A percentile compares a stretch with the other conserved stretches of the same genome.
These are phyloP conservation scores for Poeciliopsis prolifica DNA, from an alignment of 2,113 vertebrate species.

Conservation along the genomic window DNA sequence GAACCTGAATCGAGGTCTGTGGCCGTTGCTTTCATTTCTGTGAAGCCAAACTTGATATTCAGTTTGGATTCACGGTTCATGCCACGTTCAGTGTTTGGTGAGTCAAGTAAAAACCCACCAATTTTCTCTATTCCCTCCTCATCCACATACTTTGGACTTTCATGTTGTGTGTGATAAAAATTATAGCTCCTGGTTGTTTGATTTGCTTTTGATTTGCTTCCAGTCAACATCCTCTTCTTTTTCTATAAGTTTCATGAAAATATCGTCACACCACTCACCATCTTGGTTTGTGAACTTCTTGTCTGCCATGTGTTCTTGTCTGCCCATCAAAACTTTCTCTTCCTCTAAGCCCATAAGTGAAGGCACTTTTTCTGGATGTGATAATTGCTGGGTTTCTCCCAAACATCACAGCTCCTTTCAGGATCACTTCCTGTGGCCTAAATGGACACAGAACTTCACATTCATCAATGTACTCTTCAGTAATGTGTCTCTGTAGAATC, in stretches of 20 bases:
- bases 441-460: neutral
- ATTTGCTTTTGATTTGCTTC: conserved; percentile 19
- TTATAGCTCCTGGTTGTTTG: neutral
- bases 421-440: neutral
- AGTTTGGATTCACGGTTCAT: conserved; percentile 10
- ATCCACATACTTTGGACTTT: conserved; percentile 28
- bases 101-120: neutral
- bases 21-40: conserved; percentile 38
- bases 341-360: conserved; percentile 30
- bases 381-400: neutral
- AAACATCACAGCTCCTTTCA: neutral
- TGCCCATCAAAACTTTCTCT: neutral
- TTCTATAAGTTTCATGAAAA: conserved; percentile 21
- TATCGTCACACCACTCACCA: conserved; percentile 1
- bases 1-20: conserved; percentile 20
- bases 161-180: conserved; percentile 28
- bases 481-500: neutral
- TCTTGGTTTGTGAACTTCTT: conserved; percentile 1
- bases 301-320: conserved; percentile 4
- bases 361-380: conserved; percentile 18
- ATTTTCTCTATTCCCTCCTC: conserved; percentile 11
- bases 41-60: conserved; percentile 40
- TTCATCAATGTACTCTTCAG: neutral
- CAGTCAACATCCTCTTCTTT: conserved; percentile 19
- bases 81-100: conserved; percentile 7